Evolutionary conservation across 2,797 vertebrate species (phyloP).

Genomic region (Geotrypetes seraphini): DNA sequence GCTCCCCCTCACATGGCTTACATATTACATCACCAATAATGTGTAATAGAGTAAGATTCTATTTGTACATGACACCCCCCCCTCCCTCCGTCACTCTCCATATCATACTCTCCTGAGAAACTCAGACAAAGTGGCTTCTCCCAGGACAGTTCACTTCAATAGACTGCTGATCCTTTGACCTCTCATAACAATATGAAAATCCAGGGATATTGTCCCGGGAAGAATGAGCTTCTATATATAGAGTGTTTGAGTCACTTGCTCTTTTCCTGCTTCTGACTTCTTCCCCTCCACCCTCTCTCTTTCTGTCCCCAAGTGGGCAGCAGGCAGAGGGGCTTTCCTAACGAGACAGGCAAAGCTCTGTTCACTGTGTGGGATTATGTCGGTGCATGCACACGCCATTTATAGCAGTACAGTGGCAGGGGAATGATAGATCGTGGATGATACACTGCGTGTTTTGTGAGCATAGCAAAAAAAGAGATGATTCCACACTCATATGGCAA

Average conservation of each 20-base stretch:
- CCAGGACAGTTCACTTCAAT: slow-evolving; percentile 44
- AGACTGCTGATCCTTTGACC: slow-evolving; percentile 54
- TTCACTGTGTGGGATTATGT: background rate
- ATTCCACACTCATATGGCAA: no score
- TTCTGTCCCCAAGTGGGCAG: slow-evolving; percentile 16
- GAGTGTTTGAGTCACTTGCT: slow-evolving; percentile 52
- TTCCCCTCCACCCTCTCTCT: slow-evolving; percentile 29
- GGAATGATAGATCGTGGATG: no score
- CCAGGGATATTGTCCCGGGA: slow-evolving; percentile 54
- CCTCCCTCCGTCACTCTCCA: no score
- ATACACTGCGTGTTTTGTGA: no score
- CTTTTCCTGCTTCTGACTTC: slow-evolving; percentile 52
- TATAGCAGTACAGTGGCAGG: no score
- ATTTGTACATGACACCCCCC: no score
- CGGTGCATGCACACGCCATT: no score
- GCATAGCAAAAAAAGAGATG: no score
- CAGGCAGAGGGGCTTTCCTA: slow-evolving; percentile 52
- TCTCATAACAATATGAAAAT: slow-evolving; percentile 54
- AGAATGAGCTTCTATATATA: slow-evolving; percentile 63
- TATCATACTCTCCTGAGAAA: slow-evolving; percentile 6
- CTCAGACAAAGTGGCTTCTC: slow-evolving; percentile 58
- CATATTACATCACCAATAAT: background rate
- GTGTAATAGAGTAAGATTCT: no score
- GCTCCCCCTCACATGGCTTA: background rate
- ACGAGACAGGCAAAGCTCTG: slow-evolving; percentile 1